Base-by-base conservation (phyloP, 2,888 invertebrate genomes). In the Tetragonula carbonaria region DNA sequence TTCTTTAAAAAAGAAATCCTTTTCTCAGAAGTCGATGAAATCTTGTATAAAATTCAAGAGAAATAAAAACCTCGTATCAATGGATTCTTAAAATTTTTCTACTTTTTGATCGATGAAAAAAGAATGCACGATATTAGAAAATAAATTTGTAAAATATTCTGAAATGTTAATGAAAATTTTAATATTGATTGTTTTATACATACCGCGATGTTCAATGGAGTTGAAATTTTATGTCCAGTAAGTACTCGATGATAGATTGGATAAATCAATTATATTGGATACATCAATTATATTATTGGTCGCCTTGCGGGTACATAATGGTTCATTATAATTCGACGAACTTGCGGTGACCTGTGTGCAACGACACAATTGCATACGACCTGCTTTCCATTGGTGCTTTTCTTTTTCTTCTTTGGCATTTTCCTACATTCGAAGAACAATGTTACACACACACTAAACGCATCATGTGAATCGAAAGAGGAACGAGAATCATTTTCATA, bases 211-310 rank as follows among this genome's bases (percentile, higher is more conserved):
- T 53, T 75, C 70, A 50, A 59, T 68, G 6, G 28, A 51, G 14
- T 51, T 59, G 59, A 62, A 65, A 57, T 70, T 67, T 74, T 28
- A 50, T 13, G 62, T 53, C 13, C 18, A 63, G 45, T 33, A 45
- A 21, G 45, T 45, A 45, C 45, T 33, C 28, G 4, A 50, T 55
- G 53, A 21, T 77, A 84, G 79, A 87, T 86, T 86, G 86, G 86
- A 86, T 87, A 78, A 87, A 87, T n/a, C n/a, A n/a, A n/a, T n/a
- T n/a, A n/a, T n/a, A n/a, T n/a, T n/a, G 84, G 77, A 67, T 78
- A 68, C 72, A 77, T 76, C 81, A 87, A 87, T 87, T 84, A 84
- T 81, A 87, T 87, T 84, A 84, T 81, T 67, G 72, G 75, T 50
- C 78, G 76, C 76, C 80, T 74, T 59, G 50, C 23, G 50, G 78